Evolutionary conservation across 2,888 invertebrate species (phyloP).

Genomic region (Brachylomia viminalis): DNA sequence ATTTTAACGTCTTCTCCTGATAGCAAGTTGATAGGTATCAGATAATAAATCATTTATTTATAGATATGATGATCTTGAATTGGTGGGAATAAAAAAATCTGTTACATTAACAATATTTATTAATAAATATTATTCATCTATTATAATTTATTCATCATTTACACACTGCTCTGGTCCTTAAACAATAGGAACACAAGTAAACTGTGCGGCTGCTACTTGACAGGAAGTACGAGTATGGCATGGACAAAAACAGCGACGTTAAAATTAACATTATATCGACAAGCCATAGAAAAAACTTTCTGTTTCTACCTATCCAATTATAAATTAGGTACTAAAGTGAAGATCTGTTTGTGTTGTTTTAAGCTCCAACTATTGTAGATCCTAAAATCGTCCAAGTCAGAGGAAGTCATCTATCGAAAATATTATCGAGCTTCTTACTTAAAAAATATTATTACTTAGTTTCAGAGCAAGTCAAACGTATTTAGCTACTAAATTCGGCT

Average conservation of each 20-base stretch:
- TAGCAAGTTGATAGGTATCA: not conserved
- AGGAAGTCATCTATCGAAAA: not conserved
- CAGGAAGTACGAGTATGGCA: constrained; percentile 3
- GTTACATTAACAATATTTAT: constrained; percentile 54
- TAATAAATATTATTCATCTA: constrained; percentile 66
- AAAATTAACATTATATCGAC: constrained; percentile 14
- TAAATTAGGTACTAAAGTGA: not conserved
- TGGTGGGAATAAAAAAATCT: not conserved
- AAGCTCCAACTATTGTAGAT: not conserved
- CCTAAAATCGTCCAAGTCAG: not conserved
- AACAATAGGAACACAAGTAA: constrained; percentile 36
- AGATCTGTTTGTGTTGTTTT: not conserved
- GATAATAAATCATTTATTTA: not conserved
- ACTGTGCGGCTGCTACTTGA: constrained; percentile 23
- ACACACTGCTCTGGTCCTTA: constrained; percentile 31
- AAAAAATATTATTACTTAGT: not conserved
- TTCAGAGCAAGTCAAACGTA: constrained; percentile 6
- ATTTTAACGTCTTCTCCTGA: not conserved
- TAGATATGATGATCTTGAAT: not conserved
- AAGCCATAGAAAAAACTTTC: not conserved
- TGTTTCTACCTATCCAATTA: not conserved
- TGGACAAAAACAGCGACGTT: constrained; percentile 9
- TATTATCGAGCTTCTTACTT: not conserved
- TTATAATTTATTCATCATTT: constrained; percentile 59
- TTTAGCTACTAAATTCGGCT: constrained; percentile 56